Percentiles rank a stretch among this genome's conserved stretches.
Evolutionary conservation across 2,113 vertebrate species (phyloP).

Genomic region (Ibidorhyncha struthersii): DNA sequence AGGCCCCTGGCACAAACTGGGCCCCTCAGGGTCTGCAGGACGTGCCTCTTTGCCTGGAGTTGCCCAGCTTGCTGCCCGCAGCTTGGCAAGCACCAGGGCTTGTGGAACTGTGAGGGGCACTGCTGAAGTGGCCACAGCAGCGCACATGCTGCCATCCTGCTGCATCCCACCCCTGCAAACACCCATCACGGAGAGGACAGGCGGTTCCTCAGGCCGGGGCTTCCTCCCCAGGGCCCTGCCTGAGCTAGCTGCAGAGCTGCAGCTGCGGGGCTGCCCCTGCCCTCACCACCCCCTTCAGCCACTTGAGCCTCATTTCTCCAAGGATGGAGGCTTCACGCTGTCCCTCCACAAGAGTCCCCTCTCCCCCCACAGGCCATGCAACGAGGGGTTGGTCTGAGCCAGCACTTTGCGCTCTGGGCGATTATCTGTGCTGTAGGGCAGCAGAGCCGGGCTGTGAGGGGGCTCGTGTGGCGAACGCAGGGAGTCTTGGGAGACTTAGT

Average conservation of each 20-base stretch:
- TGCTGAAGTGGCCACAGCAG: accelerated
- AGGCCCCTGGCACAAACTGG: accelerated
- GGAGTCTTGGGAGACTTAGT: background rate
- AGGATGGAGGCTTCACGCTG: background rate
- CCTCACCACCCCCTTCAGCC: background rate
- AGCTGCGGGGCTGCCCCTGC: background rate
- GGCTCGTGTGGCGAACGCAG: accelerated
- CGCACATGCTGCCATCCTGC: accelerated
- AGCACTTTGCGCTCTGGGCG: background rate
- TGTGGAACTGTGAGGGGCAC: accelerated
- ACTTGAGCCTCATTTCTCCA: background rate
- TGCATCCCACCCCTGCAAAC: background rate
- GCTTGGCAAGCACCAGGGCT: background rate
- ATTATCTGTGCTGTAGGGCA: background rate
- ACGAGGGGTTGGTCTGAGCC: background rate
- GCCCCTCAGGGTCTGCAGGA: background rate
- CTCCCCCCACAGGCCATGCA: background rate
- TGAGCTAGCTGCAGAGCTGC: background rate
- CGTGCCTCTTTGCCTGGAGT: accelerated
- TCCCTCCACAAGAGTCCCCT: background rate
- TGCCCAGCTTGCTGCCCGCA: background rate
- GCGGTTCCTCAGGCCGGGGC: background rate
- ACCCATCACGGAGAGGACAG: accelerated
- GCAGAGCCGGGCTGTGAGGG: background rate
- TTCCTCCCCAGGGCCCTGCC: too few relatives aligned